These are phyloP conservation scores for Pseudopodoces humilis DNA, from an alignment of 2,113 vertebrate genomes.

Conservation along the genomic window DNA sequence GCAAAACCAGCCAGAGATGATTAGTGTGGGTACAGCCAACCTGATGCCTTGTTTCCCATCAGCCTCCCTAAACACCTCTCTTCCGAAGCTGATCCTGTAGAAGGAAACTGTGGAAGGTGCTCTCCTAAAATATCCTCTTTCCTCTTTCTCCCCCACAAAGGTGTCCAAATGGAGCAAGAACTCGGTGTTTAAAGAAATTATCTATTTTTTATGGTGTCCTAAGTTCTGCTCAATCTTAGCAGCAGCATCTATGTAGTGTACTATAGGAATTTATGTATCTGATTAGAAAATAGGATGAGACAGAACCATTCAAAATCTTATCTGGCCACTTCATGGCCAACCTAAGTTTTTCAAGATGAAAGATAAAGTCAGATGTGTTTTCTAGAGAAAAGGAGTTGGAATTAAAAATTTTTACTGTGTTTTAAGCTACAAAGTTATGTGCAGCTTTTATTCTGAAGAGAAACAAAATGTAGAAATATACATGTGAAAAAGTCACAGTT, in stretches of 20 bases:
- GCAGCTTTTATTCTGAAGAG: neutral
- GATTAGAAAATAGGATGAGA: slow-evolving; percentile 19
- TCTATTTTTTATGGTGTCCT: neutral
- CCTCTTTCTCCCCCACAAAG: neutral
- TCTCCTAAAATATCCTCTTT: neutral
- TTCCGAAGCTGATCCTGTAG: neutral
- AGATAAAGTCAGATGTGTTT: neutral
- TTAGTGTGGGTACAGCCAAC: neutral
- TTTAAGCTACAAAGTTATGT: neutral
- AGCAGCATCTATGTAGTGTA: neutral
- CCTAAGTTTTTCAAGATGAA: slow-evolving; percentile 16
- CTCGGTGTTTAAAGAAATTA: neutral
- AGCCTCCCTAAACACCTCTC: neutral
- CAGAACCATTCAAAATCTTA: neutral
- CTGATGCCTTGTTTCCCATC: neutral
- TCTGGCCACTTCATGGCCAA: neutral
- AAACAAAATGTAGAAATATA: neutral
- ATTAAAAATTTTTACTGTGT: neutral
- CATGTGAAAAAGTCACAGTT: neutral
- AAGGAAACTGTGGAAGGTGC: neutral
- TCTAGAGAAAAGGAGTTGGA: neutral
- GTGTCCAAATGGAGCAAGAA: neutral
- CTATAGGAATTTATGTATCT: neutral
- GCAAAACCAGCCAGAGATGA: neutral
- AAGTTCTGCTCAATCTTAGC: neutral